Conservation (phyloP, 1,140 invertebrate species). For the Lycorma delicatula region DNA sequence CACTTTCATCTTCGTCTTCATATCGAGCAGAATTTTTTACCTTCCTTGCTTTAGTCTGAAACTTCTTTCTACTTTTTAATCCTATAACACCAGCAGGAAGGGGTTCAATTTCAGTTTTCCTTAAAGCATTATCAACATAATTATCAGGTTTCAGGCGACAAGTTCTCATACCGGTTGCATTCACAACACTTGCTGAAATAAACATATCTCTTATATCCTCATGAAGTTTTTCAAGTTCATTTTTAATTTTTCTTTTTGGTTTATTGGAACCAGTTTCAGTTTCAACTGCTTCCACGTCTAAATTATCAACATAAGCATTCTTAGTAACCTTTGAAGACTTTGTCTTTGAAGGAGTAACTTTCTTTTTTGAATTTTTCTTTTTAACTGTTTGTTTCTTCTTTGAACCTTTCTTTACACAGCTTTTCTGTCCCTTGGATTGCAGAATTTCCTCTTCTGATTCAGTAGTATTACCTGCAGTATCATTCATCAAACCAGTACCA, state of each 20-base stretch:
- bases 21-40: too few species aligned
- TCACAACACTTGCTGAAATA: slow-evolving; percentile 49
- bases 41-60: too few species aligned
- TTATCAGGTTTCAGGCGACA: background rate
- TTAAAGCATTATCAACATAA: background rate
- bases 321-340: background rate
- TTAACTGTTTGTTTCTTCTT: background rate
- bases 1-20: too few species aligned
- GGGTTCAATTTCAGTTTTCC: too few species aligned
- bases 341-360: background rate
- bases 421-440: background rate
- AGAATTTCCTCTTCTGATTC: background rate
- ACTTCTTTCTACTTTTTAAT: too few species aligned
- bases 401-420: background rate
- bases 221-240: slow-evolving; percentile 51
- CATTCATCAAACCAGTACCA: background rate
- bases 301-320: background rate
- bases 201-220: slow-evolving; percentile 60
- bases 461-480: too few species aligned
- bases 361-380: background rate
- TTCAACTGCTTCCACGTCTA: background rate
- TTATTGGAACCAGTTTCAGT: slow-evolving; percentile 15
- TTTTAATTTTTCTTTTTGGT: slow-evolving; percentile 32
- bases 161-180: slow-evolving; percentile 35
- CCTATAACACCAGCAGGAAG: too few species aligned